Evolutionary conservation across 2,797 vertebrate genomes (phyloP), one percentile per base, ranked within the genome.

Genomic region (Alosa sapidissima): DNA sequence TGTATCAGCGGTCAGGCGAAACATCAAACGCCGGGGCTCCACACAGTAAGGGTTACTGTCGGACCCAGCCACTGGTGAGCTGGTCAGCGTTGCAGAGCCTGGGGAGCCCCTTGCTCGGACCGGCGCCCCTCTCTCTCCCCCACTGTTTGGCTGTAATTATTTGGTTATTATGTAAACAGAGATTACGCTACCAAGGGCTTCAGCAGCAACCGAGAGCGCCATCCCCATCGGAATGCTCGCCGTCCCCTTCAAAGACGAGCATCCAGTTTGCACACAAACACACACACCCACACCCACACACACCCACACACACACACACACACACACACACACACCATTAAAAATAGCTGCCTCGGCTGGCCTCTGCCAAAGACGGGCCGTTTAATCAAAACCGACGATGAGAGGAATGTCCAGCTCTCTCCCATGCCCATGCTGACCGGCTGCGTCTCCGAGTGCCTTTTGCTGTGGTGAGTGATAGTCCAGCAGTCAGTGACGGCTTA

Each of bases 121-220:
- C 13, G 13, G 13, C 11, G 13, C 33, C 33, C 62, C 24, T 24
- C 1, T 14, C 62, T 24, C 58, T 24, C 62, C 36, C 68, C 68
- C 21, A 54, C 28, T 65, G 82, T 82, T 82, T 13, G 5, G 2
- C 51, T 0, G 82, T 87, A 85, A 88, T 88, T 87, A 87, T 84
- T 81, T 24, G 41, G 41, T 41, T 78, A 60, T 85, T 85, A 52
- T 85, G 82, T 85, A 87, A 85, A 87, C 87, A 82, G 72, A 87
- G 87, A 88, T 88, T 88, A 87, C 60, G 48, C 24, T 19, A 21
- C 68, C 68, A 16, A 16, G 33, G 68, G 33, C 33, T 14, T 41
- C 41, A 41, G 36, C 33, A 13, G 68, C 13, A 1, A 5, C 68
- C 68, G 6, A 41, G 33, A 75, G 68, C 41, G 4, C 82, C 6